Conservation (phyloP, 2,113 vertebrate species). For the Merops nubicus region DNA sequence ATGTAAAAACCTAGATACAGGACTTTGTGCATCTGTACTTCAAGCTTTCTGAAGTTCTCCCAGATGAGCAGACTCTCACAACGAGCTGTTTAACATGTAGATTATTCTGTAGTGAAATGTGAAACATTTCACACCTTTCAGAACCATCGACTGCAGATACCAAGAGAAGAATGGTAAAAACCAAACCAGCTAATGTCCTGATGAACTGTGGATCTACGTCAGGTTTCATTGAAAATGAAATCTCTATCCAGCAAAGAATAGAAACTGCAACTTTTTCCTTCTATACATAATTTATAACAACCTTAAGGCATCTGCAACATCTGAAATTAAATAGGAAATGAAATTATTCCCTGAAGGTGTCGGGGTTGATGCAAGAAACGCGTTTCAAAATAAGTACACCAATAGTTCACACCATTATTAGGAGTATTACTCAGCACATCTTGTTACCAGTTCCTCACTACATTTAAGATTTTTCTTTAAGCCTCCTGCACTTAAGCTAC, state of each 20-base stretch:
- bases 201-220: neutral
- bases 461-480: neutral
- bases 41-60: neutral
- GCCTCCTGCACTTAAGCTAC: neutral
- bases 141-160: neutral
- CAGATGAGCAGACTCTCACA: neutral
- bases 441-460: neutral
- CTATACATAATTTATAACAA: conserved; percentile 45
- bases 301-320: neutral
- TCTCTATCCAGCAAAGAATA: neutral
- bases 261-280: neutral
- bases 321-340: conserved; percentile 62
- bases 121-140: conserved; percentile 8
- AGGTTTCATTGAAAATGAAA: neutral
- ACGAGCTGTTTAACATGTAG: neutral
- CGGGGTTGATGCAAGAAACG: neutral
- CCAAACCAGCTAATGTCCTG: neutral
- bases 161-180: neutral
- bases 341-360: conserved; percentile 29
- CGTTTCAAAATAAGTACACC: neutral
- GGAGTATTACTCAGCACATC: conserved; percentile 9
- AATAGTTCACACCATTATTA: neutral
- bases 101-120: neutral
- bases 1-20: neutral
- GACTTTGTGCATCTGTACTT: neutral